Evolutionary conservation across 2,888 invertebrate genomes (phyloP), one percentile per base, ranked within the genome.

Genomic region (Caenorhabditis zanzibari): DNA sequence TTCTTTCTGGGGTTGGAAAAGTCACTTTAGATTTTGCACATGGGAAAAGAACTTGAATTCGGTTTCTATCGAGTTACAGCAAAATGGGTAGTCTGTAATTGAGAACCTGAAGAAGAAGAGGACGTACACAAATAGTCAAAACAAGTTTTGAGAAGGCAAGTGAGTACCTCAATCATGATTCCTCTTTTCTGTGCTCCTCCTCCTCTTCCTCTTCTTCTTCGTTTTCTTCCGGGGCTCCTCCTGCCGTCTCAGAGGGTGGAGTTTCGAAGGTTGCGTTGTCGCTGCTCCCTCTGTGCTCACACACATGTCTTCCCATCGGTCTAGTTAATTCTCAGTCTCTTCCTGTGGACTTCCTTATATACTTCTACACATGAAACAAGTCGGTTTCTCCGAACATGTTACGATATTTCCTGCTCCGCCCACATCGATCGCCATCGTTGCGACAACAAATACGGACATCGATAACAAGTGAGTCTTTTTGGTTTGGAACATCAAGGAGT

Each of bases 151-250:
- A 66, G 63, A 38, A 7, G 58, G 28, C 73, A 56, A 76, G 76
- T 79, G 79, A 79, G 79, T 79, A 79, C 79, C 71, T 71, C 79
- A 79, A 79, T 79, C 71, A 79, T 79, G 79, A 79, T 79, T 61
- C 79, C 63, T 76, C 76, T 74, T 32, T 74, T 74, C 74, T 74
- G 74, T 56, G 52, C 54, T 41, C 75, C 56, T 75, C 52, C 66
- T 68, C 35, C 38, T 56, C 75, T 44, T 59, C 68, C n/a, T n/a
- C n/a, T n/a, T n/a, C n/a, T n/a, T n/a, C n/a, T n/a, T 52, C 75
- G 28, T 58, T 66, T 68, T 63, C 44, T 68, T 68, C 75, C 68
- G 66, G 66, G n/a, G n/a, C n/a, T n/a, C n/a, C 56, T 52, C 59
- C 44, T 76, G n/a, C 47, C 47, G 47, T 59, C 71, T 54, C 54